Conservation (phyloP, 2,797 vertebrate genomes). For the Todus mexicanus region DNA sequence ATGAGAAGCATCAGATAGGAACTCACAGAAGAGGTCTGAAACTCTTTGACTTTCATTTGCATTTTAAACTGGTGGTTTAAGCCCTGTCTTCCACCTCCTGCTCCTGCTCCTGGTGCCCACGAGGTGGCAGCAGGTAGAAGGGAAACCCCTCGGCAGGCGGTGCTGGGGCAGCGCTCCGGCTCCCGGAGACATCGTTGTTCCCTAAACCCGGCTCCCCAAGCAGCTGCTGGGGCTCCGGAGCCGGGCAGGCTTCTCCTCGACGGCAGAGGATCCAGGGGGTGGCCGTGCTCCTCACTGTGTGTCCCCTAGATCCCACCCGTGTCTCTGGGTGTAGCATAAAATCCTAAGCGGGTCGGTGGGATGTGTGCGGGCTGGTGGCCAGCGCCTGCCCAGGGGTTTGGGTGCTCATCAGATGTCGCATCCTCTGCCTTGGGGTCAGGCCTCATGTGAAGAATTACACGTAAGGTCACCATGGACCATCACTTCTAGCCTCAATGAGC, state of each 20-base stretch:
- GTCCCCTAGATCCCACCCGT: not conserved
- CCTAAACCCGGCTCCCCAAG: fast-evolving
- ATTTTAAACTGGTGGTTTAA: not conserved
- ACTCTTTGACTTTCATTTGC: not conserved
- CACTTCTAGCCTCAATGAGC: fast-evolving
- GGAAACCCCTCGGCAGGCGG: not conserved
- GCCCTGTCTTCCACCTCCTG: not conserved
- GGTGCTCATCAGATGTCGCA: fast-evolving
- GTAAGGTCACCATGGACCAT: fast-evolving
- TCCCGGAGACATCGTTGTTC: no score
- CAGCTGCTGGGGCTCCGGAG: not conserved
- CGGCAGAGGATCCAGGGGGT: not conserved
- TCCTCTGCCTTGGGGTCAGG: fast-evolving
- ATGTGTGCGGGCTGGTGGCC: fast-evolving
- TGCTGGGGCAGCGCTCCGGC: not conserved
- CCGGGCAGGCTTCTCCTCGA: no score
- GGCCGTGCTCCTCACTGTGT: not conserved
- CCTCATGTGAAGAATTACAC: fast-evolving
- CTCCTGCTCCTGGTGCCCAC: not conserved
- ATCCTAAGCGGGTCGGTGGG: not conserved
- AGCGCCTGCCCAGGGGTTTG: not conserved
- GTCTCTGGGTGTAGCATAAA: not conserved
- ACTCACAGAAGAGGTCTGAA: not conserved
- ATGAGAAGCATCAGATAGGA: not conserved
- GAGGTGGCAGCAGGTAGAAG: constrained; percentile 66